phyloP scores from a whole-genome alignment of 2,888 invertebrate genomes.

The Metellina segmentata region DNA sequence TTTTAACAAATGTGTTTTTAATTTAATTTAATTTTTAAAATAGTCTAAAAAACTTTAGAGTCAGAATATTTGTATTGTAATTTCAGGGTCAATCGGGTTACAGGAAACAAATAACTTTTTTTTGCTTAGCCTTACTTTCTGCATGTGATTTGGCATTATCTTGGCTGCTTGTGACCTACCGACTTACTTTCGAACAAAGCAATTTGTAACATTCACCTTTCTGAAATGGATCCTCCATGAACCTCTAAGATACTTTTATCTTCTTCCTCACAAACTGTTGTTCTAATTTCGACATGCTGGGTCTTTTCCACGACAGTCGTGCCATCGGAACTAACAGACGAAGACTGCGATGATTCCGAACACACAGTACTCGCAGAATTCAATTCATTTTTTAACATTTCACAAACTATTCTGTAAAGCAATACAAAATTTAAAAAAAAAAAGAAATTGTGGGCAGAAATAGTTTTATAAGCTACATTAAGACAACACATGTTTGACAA shows the following conservation, averaged over 20 bases:
- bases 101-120: too few species aligned
- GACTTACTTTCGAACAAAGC: too few species aligned
- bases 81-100: too few species aligned
- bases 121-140: too few species aligned
- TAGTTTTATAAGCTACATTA: background rate
- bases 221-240: constrained; percentile 75
- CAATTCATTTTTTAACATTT: constrained; percentile 72
- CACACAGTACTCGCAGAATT: constrained; percentile 27
- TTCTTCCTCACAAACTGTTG: constrained; percentile 44
- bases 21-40: too few species aligned
- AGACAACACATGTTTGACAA: background rate
- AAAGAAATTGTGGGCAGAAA: background rate
- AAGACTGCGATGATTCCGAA: constrained; percentile 29
- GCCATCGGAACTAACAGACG: constrained; percentile 31
- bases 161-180: background rate
- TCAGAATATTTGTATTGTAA: too few species aligned
- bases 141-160: background rate
- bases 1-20: too few species aligned
- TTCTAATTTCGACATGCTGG: constrained; percentile 53
- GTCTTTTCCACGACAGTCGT: constrained; percentile 36
- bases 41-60: too few species aligned
- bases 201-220: constrained; percentile 45
- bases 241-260: constrained; percentile 48
- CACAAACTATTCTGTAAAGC: constrained; percentile 23
- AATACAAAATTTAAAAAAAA: background rate